A percentile compares a stretch with the other conserved stretches of the same genome.
Conservation (phyloP, 2,888 invertebrate species). For the Leptinotarsa rubiginosa region DNA sequence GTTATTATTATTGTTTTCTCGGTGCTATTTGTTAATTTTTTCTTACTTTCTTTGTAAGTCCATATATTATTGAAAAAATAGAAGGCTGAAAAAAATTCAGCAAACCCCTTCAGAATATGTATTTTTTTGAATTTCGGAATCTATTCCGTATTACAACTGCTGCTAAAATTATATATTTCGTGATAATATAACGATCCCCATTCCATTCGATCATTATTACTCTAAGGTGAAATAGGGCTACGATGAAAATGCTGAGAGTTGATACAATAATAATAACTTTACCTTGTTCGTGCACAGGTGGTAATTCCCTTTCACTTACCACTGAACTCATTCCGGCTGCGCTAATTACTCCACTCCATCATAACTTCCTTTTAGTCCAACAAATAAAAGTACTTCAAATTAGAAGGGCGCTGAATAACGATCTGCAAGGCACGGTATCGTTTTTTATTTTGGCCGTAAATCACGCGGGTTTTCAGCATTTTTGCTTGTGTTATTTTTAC, state of each 20-base stretch:
- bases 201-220: not conserved
- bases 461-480: not conserved
- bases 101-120: no score
- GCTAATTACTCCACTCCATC: conserved; percentile 9
- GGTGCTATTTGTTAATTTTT: no score
- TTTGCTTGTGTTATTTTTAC: not conserved
- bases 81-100: no score
- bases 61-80: no score
- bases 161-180: not conserved
- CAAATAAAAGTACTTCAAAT: conserved; percentile 4
- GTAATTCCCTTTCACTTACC: not conserved
- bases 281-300: not conserved
- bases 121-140: no score
- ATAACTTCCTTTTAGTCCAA: conserved; percentile 4
- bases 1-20: no score
- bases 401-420: conserved; percentile 13
- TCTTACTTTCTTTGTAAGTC: no score
- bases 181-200: not conserved
- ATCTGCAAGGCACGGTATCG: conserved; percentile 1
- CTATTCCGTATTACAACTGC: not conserved
- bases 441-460: not conserved
- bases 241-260: not conserved
- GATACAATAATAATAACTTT: not conserved
- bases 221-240: not conserved
- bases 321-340: not conserved